Evolutionary conservation across 2,113 vertebrate species (phyloP), one percentile per base, ranked within the genome.

Genomic region (Saccopteryx bilineata): DNA sequence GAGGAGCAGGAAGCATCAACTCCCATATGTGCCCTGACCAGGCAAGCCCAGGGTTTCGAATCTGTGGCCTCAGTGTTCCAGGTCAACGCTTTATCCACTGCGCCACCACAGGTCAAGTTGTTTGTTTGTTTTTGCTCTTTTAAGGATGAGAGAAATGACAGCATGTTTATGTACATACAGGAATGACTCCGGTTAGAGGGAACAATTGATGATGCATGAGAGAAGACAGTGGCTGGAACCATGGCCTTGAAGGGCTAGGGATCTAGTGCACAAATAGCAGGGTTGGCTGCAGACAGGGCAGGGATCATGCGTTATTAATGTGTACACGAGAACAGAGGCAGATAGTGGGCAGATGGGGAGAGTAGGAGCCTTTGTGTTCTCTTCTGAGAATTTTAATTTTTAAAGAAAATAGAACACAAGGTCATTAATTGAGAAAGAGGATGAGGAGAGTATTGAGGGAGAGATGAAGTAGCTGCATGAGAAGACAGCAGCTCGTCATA

Each of bases 101-200:
- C 39, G 3, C 39, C 39, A 39, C 39, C 39, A 39, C 39, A 39
- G 39, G 39, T 50, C 39, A 58, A 87, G 7, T 19, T 87, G 81
- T 74, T 82, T 91, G 46, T 46, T 87, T 50, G 19, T 39, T 66
- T 75, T 79, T 68, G 46, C 21, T n/a, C 71, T 93, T 81, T 91
- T 58, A 65, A 60, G 79, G 66, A 84, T 56, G n/a, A 33, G 24
- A 81, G 71, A 90, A 54, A 80, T n/a, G 54, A 61, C 66, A 94
- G 76, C 23, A 21, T 66, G 74, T 56, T 66, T 90, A 61, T 60
- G 11, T 90, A 39, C 0, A 3, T 17, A 46, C 11, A 87, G 15
- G 23, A 75, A 79, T 66, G 78, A 87, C 33, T 75, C 72, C 58
- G 6, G n/a, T 31, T 91, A 78, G 78, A 83, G 91, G 74, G 78